Base-by-base conservation (phyloP, 2,113 vertebrate species). In the Bos taurus region DNA sequence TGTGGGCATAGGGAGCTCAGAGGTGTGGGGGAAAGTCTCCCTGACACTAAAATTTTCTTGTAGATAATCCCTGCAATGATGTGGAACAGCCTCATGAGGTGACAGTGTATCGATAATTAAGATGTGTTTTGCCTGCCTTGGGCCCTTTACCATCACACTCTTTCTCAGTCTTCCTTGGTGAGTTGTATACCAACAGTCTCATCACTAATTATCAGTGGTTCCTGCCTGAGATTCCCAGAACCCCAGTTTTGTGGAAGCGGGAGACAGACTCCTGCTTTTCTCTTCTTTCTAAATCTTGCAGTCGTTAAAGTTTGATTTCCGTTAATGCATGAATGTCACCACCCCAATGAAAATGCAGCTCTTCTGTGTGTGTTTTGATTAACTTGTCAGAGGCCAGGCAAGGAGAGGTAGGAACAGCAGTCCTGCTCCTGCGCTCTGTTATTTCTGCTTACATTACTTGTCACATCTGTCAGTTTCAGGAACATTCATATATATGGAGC, bases 361-460 rank as follows among this genome's bases (percentile, higher is more conserved):
- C 52, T 95, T 95, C 67, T 92, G 43, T 4, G 12, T 95, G 46
- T 97, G 83, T 95, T 98, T 97, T 97, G 96, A 96, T 96, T 97
- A 93, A 71, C 83, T 91, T 98, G 91, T 97, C 95, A 97, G 78
- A 83, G 97, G 90, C 86, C 91, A 78, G 71, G 56, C 91, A 94
- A 83, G 80, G 94, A 86, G 78, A 56, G 36, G 43, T 86, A 84
- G 93, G 91, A 81, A 94, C 28, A 86, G 54, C 64, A 86, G 59
- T 93, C 60, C 48, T 91, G 40, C 62, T 91, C 33, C 67, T 93
- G 40, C 28, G 93, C 81, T 85, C 30, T 96, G 60, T 96, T 96
- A 96, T 98, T 98, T 98, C 78, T 86, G 97, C 95, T 97, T 94
- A 95, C 33, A 62, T 91, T 98, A 71, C 86, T 98, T 97, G 97